These are phyloP conservation scores for Drosophila athabasca DNA, from an alignment of 1,140 invertebrate species.

Conservation along the genomic window DNA sequence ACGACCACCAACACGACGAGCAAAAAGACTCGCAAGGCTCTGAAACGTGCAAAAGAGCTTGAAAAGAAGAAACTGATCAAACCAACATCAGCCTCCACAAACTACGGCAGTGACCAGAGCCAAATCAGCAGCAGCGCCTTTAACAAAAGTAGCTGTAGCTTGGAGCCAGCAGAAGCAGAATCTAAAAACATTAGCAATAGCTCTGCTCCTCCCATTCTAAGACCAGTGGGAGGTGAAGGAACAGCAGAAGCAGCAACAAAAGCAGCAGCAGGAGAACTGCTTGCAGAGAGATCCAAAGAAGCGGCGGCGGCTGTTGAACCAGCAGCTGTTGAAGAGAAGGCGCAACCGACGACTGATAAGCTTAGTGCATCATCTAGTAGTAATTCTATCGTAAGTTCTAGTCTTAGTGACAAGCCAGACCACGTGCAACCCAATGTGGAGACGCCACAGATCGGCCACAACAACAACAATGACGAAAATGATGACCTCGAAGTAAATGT, in stretches of 20 bases:
- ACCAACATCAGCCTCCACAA: conserved; percentile 24
- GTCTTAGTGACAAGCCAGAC: conserved; percentile 66
- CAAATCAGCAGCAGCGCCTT: conserved; percentile 30
- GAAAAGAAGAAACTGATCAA: conserved; percentile 66
- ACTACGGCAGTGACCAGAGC: conserved; percentile 11
- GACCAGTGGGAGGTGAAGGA: conserved; percentile 14
- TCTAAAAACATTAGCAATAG: conserved; percentile 14
- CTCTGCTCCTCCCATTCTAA: neutral
- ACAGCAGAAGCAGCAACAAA: conserved; percentile 20
- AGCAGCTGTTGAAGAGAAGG: conserved; percentile 41
- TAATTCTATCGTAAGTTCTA: conserved; percentile 78
- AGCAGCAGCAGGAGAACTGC: neutral
- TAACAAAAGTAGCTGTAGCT: neutral
- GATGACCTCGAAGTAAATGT: neutral
- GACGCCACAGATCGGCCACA: conserved; percentile 5
- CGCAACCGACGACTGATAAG: conserved; percentile 70
- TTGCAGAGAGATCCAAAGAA: too few species aligned
- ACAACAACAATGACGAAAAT: conserved; percentile 37
- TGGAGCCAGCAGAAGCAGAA: conserved; percentile 20
- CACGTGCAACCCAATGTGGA: conserved; percentile 44
- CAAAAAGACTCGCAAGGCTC: conserved; percentile 54
- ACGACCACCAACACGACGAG: conserved; percentile 17
- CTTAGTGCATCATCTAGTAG: conserved; percentile 80
- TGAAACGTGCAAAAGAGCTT: conserved; percentile 60
- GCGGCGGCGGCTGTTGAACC: conserved; percentile 30